A percentile compares a stretch with the other conserved stretches of the same genome.
Evolutionary conservation across 1,140 invertebrate species (phyloP).

Genomic region (Scylla paramamosain): DNA sequence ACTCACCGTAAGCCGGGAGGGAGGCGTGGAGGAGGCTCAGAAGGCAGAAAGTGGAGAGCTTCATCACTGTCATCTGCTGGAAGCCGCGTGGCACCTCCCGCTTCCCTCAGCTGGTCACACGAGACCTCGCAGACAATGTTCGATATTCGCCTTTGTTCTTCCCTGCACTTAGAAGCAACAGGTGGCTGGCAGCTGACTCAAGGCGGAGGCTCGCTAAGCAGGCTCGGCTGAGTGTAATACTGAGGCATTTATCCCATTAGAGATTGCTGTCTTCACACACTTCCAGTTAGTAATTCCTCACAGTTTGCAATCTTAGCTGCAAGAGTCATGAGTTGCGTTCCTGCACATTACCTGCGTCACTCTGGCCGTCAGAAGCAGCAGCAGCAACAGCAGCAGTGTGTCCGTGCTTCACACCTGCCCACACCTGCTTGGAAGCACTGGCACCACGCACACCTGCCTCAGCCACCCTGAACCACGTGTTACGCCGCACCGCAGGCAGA

Average conservation of each 20-base stretch:
- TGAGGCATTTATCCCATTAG: neutral
- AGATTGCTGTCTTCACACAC: neutral
- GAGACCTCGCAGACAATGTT: neutral
- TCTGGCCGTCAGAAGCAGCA: neutral
- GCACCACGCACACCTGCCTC: neutral
- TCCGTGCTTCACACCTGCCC: neutral
- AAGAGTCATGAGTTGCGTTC: neutral
- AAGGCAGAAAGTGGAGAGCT: neutral
- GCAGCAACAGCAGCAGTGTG: neutral
- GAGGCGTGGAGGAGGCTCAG: neutral
- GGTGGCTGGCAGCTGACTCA: constrained; percentile 7
- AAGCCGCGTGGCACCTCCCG: neutral
- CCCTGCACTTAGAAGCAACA: neutral
- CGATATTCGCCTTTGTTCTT: constrained; percentile 2
- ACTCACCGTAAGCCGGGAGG: neutral
- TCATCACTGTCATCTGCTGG: neutral
- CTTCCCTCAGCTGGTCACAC: neutral
- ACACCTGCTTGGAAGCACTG: no score
- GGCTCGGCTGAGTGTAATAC: neutral
- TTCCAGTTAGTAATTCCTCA: neutral
- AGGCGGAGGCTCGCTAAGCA: neutral
- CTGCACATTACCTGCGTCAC: neutral
- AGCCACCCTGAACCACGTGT: neutral
- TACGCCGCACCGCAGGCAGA: neutral
- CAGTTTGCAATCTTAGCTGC: neutral